Base-by-base conservation (phyloP, 2,888 invertebrate species). In the Stenichneumon culpator region DNA sequence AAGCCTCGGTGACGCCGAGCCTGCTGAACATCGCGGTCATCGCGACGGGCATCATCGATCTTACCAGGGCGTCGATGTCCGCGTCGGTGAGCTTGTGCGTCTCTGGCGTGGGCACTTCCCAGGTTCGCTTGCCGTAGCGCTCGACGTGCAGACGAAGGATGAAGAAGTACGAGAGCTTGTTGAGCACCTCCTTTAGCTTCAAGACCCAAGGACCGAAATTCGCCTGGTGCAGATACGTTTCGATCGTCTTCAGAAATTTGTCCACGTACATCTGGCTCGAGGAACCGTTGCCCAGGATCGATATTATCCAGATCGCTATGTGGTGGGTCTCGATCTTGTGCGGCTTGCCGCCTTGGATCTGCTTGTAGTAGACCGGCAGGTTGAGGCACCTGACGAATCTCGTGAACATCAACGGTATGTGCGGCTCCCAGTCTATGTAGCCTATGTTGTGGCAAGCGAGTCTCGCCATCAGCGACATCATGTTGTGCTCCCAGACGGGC, bases 191-290 rank as follows among this genome's bases (percentile, higher is more conserved):
- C 80, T 96, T 95, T 0, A 97, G 94, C 87, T 95, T 96, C 86
- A 93, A 93, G 0, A 97, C 96, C 98, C 98, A 99, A 67, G 96
- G 93, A 36, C 98, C 99, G 52, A 95, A 94, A 93, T 99, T 99
- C 0, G 98, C 98, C 74, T 98, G 98, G 94, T 99, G 97, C 89
- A 97, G 96, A 94, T 98, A 99, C 4, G 98, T 97, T 93, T 98
- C 97, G 3, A 98, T 94, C 0, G 97, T 97, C 88, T 96, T 97
- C 91, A 99, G 96, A 91, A 99, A 96, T 89, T 97, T 97, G 80
- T 96, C 96, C 74, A 99, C 94, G 90, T 98, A 96, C 72, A 95
- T 95, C 91, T 97, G 96, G 0, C 96, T 96, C 72, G 95, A 94
- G 22, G 96, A 96, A 72, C 96, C 95, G 1, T 97, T 96, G 65